A percentile compares a stretch with the other conserved stretches of the same genome.
Evolutionary conservation across 2,797 vertebrate species (phyloP).

Genomic region (Melopsittacus undulatus): DNA sequence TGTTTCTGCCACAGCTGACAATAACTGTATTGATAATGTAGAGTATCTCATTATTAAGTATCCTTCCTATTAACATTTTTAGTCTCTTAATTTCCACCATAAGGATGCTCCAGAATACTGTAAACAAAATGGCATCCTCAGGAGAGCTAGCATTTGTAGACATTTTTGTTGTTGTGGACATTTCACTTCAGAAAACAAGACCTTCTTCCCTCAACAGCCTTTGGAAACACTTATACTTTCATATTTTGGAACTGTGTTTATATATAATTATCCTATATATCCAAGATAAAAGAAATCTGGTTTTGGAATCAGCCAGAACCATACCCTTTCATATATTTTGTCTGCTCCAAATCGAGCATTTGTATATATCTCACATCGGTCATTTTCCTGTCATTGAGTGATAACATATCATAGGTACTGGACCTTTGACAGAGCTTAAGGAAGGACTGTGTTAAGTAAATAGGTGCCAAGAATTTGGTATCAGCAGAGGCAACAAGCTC

Average conservation of each 20-base stretch:
- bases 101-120: not conserved
- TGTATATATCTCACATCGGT: not conserved
- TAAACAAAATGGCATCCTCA: not conserved
- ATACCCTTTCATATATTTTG: not conserved
- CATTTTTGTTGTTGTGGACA: not conserved
- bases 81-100: not conserved
- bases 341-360: not conserved
- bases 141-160: not conserved
- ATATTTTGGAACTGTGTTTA: not conserved
- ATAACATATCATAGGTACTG: not conserved
- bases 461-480: not conserved
- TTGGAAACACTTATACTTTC: not conserved
- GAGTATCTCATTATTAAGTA: not conserved
- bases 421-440: not conserved
- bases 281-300: not conserved
- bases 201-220: not conserved
- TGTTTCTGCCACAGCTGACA: not conserved
- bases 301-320: not conserved
- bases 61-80: not conserved
- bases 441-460: not conserved
- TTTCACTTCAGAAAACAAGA: not conserved
- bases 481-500: slow-evolving; percentile 3
- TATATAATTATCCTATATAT: not conserved
- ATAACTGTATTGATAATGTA: not conserved
- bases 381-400: slow-evolving; percentile 2